These are phyloP conservation scores for Cyclopterus lumpus DNA, from an alignment of 2,797 vertebrate genomes.

Conservation along the genomic window DNA sequence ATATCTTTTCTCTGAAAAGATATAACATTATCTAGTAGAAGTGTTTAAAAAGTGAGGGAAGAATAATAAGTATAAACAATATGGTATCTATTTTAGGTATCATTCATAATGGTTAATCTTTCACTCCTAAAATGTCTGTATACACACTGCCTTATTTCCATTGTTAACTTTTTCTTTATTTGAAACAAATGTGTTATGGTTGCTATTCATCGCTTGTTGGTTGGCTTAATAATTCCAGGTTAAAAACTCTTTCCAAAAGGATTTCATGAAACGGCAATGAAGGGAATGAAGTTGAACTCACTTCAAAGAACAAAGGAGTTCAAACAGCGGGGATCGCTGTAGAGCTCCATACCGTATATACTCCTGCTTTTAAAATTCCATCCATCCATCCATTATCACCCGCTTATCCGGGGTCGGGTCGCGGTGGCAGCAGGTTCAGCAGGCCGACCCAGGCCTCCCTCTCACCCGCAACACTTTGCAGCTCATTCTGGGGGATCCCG, in stretches of 20 bases:
- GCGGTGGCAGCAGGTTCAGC: too few relatives aligned
- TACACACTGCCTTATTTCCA: neutral
- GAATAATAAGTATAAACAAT: too few relatives aligned
- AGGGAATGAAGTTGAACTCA: neutral
- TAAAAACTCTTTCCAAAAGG: neutral
- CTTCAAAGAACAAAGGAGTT: neutral
- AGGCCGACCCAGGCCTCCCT: too few relatives aligned
- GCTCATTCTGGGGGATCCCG: too few relatives aligned
- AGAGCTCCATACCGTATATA: neutral
- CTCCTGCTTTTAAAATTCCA: constrained; percentile 11
- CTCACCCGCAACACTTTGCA: too few relatives aligned
- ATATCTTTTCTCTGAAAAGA: too few relatives aligned
- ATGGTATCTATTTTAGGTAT: neutral
- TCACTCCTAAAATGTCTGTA: neutral
- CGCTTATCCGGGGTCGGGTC: too few relatives aligned
- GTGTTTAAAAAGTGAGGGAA: too few relatives aligned
- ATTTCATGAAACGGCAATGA: neutral
- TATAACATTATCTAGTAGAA: too few relatives aligned
- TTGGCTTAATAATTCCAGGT: neutral
- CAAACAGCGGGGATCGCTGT: neutral
- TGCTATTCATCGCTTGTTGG: neutral
- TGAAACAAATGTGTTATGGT: neutral
- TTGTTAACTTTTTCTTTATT: neutral
- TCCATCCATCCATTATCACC: too few relatives aligned
- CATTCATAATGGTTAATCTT: neutral